phyloP scores from a whole-genome alignment of 2,797 vertebrate species.

The Coluber constrictor region DNA sequence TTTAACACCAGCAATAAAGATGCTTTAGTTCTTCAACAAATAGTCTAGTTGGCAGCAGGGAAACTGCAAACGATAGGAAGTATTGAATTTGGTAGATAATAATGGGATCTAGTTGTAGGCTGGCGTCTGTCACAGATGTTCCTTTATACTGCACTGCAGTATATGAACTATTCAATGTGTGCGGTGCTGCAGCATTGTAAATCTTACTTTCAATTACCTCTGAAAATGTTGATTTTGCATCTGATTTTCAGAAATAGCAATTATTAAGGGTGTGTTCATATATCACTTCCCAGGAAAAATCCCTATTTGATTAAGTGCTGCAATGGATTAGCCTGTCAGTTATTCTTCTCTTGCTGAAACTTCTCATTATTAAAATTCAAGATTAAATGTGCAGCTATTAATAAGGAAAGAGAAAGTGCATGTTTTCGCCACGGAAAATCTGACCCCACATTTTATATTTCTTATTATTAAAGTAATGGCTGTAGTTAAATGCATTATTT shows the following conservation, averaged over 20 bases:
- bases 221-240: neutral
- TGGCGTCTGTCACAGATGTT: slow-evolving; percentile 18
- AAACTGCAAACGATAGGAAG: slow-evolving; percentile 2
- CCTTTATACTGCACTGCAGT: slow-evolving; percentile 8
- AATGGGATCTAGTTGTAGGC: slow-evolving; percentile 3
- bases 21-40: slow-evolving; percentile 12
- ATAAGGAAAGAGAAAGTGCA: neutral
- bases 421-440: neutral
- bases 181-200: neutral
- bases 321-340: neutral
- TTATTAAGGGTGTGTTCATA: neutral
- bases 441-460: neutral
- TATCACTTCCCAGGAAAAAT: neutral
- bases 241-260: neutral
- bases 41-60: slow-evolving; percentile 21
- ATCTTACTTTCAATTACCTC: neutral
- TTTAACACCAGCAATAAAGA: slow-evolving; percentile 4
- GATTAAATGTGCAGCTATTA: neutral
- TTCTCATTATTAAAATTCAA: neutral
- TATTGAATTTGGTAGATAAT: slow-evolving; percentile 20
- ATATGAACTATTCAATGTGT: neutral
- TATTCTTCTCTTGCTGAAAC: neutral
- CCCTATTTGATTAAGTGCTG: neutral
- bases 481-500: neutral
- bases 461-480: neutral